Evolutionary conservation across 2,797 vertebrate genomes (phyloP).

Genomic region (Balearica regulorum): DNA sequence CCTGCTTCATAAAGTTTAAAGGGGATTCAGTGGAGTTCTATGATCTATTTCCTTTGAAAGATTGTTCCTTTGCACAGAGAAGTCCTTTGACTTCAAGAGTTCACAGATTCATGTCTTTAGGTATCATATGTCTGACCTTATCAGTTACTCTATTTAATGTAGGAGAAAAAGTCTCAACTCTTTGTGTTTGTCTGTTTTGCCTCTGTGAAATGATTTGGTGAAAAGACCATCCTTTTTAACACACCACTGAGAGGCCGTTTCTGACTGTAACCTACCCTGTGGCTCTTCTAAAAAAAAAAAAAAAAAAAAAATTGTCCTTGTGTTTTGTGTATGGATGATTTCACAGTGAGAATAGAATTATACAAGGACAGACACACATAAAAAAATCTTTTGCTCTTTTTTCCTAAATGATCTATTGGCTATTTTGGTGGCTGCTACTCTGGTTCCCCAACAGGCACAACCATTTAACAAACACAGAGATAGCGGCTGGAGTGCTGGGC

Average conservation of each 20-base stretch:
- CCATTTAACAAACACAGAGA: conserved; percentile 74
- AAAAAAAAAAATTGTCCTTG: conserved; percentile 75
- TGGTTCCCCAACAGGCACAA: conserved; percentile 78
- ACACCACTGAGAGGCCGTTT: conserved; percentile 79
- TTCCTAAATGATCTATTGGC: conserved; percentile 74
- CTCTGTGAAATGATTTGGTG: conserved; percentile 87
- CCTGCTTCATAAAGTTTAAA: conserved; percentile 89
- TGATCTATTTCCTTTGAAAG: conserved; percentile 90
- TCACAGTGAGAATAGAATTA: conserved; percentile 83
- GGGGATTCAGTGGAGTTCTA: conserved; percentile 85
- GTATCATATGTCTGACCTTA: conserved; percentile 94
- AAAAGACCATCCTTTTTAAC: conserved; percentile 83
- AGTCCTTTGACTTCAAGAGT: conserved; percentile 90
- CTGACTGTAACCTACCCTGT: conserved; percentile 83
- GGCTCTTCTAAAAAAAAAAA: conserved; percentile 76
- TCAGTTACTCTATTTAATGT: conserved; percentile 92
- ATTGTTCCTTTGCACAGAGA: conserved; percentile 84
- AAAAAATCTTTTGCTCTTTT: conserved; percentile 81
- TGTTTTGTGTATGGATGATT: conserved; percentile 83
- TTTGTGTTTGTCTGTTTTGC: conserved; percentile 91
- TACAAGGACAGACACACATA: conserved; percentile 78
- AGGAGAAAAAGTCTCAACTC: conserved; percentile 88
- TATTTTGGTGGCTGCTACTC: conserved; percentile 76
- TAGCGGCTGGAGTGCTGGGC: conserved; percentile 66
- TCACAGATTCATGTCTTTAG: conserved; percentile 94